Conservation (phyloP, 2,888 invertebrate species). For the Belgica antarctica region DNA sequence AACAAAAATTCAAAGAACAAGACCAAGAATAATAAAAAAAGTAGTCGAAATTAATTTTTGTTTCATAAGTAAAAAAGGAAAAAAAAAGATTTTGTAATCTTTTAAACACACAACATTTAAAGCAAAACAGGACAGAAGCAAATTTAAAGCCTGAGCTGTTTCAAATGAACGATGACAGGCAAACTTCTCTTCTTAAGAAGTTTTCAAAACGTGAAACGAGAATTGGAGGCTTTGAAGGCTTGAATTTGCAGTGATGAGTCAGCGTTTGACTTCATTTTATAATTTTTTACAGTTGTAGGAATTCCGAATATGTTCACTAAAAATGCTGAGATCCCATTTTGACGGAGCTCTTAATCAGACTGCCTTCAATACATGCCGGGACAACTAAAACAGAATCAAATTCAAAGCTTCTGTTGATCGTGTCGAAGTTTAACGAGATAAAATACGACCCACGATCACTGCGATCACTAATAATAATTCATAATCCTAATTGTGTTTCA, state of each 20-base stretch:
- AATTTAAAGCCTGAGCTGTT: neutral
- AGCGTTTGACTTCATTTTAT: slow-evolving; percentile 16
- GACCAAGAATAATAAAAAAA: neutral
- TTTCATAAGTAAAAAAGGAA: neutral
- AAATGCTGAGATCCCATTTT: neutral
- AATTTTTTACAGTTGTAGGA: neutral
- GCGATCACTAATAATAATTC: slow-evolving; percentile 38
- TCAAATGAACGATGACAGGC: slow-evolving; percentile 33
- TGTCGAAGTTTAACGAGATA: slow-evolving; percentile 14
- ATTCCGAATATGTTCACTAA: neutral
- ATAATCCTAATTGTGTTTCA: slow-evolving; percentile 36
- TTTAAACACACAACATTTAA: slow-evolving; percentile 32
- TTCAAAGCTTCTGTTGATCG: slow-evolving; percentile 34
- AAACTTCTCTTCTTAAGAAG: neutral
- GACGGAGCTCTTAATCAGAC: neutral
- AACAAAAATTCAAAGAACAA: neutral
- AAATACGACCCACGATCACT: neutral
- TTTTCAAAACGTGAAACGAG: slow-evolving; percentile 5
- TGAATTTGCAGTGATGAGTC: slow-evolving; percentile 5
- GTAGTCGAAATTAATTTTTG: slow-evolving; percentile 40
- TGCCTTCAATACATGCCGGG: no score
- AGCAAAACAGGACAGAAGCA: neutral
- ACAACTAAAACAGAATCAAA: neutral
- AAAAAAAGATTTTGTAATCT: slow-evolving; percentile 30
- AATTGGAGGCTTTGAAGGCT: neutral